Percentiles rank a stretch among this genome's conserved stretches.
Evolutionary conservation across 2,113 vertebrate genomes (phyloP).

Genomic region (Polyodon spathula): DNA sequence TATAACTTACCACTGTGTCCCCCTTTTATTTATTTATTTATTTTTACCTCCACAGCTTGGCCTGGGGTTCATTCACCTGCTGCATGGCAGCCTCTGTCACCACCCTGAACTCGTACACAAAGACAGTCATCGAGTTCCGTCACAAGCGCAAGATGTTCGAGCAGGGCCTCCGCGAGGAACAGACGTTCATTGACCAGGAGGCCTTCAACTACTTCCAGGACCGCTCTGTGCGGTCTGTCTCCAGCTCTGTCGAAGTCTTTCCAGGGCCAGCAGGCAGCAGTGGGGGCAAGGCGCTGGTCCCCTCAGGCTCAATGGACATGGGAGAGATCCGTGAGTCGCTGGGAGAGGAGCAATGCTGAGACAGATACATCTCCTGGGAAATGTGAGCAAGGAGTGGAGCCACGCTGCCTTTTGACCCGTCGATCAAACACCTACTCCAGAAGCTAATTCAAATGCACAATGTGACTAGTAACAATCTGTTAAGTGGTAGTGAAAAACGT

Average conservation of each 20-base stretch:
- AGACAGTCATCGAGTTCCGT: constrained; percentile 94
- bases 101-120: constrained; percentile 97
- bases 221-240: constrained; percentile 66
- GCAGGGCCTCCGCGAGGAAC: constrained; percentile 84
- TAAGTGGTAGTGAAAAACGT: too few species aligned
- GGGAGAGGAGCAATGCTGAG: constrained; percentile 60
- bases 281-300: constrained; percentile 39
- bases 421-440: too few species aligned
- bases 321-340: constrained; percentile 56
- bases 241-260: constrained; percentile 51
- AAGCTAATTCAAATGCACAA: too few species aligned
- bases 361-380: not conserved
- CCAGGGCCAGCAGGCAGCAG: constrained; percentile 34
- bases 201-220: constrained; percentile 86
- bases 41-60: constrained; percentile 65
- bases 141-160: constrained; percentile 92
- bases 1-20: not conserved
- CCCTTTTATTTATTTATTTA: too few species aligned
- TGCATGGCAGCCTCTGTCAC: constrained; percentile 97
- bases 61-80: constrained; percentile 96
- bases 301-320: constrained; percentile 37
- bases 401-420: not conserved
- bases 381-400: not conserved
- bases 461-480: too few species aligned
- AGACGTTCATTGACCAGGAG: constrained; percentile 81